Evolutionary conservation across 1,140 invertebrate genomes (phyloP).

Genomic region (Aphelinus atriplicis): DNA sequence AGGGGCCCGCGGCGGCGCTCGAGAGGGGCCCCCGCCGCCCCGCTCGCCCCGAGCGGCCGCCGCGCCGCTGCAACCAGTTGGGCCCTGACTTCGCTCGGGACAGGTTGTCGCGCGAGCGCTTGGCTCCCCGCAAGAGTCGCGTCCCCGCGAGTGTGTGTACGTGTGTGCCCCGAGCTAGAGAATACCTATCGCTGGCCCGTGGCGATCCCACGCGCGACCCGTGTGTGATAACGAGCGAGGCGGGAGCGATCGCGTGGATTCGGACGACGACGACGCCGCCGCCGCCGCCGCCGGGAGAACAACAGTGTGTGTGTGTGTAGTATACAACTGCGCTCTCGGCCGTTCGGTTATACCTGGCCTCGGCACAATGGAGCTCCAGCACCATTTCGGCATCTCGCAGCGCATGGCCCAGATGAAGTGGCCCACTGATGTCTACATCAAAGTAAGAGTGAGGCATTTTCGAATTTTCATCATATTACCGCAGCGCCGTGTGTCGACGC

Average conservation of each 20-base stretch:
- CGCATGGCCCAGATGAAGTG: constrained; percentile 64
- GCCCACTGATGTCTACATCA: constrained; percentile 66
- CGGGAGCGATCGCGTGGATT: not conserved
- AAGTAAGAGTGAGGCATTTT: not conserved
- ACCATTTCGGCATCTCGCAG: constrained; percentile 58
- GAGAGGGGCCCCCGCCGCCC: constrained; percentile 46
- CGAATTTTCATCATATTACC: not conserved
- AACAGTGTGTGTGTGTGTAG: constrained; percentile 8
- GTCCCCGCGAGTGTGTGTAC: too few species aligned
- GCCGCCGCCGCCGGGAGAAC: too few species aligned
- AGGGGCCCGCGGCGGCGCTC: constrained; percentile 44
- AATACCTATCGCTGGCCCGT: too few species aligned
- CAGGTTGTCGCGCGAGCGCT: constrained; percentile 46
- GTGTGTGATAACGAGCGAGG: not conserved
- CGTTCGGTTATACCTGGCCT: constrained; percentile 1
- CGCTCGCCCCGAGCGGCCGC: constrained; percentile 8
- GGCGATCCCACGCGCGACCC: too few species aligned
- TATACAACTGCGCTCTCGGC: constrained; percentile 13
- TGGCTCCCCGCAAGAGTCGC: not conserved
- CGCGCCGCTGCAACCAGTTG: constrained; percentile 54
- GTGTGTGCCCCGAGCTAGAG: too few species aligned
- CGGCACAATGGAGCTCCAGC: constrained; percentile 60
- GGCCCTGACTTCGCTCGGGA: constrained; percentile 60
- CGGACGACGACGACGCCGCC: not conserved
- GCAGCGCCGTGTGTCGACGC: not conserved